Percentiles rank a stretch among this genome's conserved stretches.
Conservation (phyloP, 2,888 invertebrate genomes). For the Dasypolia templi region DNA sequence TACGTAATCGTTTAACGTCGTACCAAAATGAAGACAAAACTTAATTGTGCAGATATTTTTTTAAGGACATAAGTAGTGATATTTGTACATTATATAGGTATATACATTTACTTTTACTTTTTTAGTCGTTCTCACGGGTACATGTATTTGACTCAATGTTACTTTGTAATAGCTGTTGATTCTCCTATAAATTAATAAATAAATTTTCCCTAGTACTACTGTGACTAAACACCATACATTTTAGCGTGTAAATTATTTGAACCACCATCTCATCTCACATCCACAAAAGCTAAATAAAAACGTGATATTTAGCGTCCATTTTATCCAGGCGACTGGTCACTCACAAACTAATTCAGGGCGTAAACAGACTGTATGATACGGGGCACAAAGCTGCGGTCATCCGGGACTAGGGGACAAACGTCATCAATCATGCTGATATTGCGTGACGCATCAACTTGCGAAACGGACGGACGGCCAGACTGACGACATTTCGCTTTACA, state of each 20-base stretch:
- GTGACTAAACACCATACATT: neutral
- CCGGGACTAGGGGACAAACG: slow-evolving; percentile 69
- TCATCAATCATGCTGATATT: slow-evolving; percentile 87
- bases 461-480: slow-evolving; percentile 47
- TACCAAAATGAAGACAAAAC: no score
- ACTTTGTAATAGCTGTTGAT: no score
- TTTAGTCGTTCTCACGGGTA: no score
- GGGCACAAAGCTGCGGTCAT: slow-evolving; percentile 70
- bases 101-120: no score
- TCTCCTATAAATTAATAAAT: no score
- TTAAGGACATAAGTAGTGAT: no score
- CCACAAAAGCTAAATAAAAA: slow-evolving; percentile 37
- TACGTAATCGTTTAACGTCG: neutral
- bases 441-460: slow-evolving; percentile 85
- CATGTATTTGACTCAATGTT: no score
- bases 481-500: slow-evolving; percentile 78
- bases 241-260: neutral
- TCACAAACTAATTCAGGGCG: slow-evolving; percentile 64
- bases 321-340: slow-evolving; percentile 61
- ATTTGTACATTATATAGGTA: no score
- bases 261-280: neutral
- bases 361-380: slow-evolving; percentile 66
- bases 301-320: slow-evolving; percentile 60
- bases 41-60: no score
- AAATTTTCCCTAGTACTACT: no score